These are phyloP conservation scores for Phlogophora meticulosa DNA, from an alignment of 2,888 invertebrate genomes.

Conservation along the genomic window DNA sequence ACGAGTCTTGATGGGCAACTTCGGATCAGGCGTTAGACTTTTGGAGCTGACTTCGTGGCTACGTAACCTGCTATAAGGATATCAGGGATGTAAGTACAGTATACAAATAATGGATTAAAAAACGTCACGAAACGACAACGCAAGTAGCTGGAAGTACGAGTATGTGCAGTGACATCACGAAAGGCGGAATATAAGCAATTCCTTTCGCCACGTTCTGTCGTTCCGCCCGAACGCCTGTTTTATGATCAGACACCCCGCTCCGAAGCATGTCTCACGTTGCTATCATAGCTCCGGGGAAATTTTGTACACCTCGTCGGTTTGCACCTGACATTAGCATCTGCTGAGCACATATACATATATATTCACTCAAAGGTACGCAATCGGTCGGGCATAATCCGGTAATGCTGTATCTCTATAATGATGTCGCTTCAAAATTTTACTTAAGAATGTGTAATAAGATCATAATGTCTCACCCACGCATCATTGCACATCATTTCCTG, in stretches of 20 bases:
- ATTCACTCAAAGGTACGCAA: slow-evolving; percentile 13
- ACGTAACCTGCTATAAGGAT: not conserved
- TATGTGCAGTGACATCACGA: slow-evolving; percentile 61
- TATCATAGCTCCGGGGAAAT: slow-evolving; percentile 63
- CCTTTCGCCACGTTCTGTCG: slow-evolving; percentile 65
- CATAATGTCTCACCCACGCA: too few relatives aligned
- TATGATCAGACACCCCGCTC: slow-evolving; percentile 59
- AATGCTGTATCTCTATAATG: not conserved
- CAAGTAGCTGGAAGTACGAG: slow-evolving; percentile 22
- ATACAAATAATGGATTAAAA: slow-evolving; percentile 16
- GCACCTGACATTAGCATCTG: slow-evolving; percentile 38
- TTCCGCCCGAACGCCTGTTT: slow-evolving; percentile 63
- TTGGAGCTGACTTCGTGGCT: not conserved
- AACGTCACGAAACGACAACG: slow-evolving; percentile 14
- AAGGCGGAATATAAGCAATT: slow-evolving; percentile 67
- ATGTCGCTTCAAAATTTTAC: too few relatives aligned
- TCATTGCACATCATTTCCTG: too few relatives aligned
- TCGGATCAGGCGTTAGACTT: not conserved
- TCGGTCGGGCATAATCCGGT: slow-evolving; percentile 5
- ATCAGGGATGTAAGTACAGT: not conserved
- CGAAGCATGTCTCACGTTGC: slow-evolving; percentile 57
- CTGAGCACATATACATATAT: slow-evolving; percentile 18
- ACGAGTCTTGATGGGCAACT: not conserved
- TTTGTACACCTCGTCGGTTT: slow-evolving; percentile 57
- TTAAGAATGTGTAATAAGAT: too few relatives aligned